Evolutionary conservation across 2,888 invertebrate species (phyloP).

Genomic region (Torymus tubicola): DNA sequence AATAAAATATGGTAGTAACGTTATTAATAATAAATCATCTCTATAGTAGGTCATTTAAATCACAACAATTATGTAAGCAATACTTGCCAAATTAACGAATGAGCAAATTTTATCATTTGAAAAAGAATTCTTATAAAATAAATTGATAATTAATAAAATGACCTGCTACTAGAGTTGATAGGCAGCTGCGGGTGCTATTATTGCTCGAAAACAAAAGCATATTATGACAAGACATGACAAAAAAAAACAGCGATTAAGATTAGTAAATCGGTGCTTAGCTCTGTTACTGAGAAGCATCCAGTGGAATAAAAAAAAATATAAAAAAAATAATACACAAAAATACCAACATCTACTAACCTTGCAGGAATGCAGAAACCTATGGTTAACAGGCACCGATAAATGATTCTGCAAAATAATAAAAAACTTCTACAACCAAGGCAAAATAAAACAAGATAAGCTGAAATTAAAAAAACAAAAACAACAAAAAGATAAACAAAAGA

Average conservation of each 20-base stretch:
- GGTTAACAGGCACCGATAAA: conserved; percentile 91
- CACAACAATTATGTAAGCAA: too few relatives aligned
- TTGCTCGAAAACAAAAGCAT: too few relatives aligned
- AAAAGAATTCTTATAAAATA: too few relatives aligned
- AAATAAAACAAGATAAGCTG: conserved; percentile 77
- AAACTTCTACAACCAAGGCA: conserved; percentile 79
- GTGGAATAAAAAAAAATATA: conserved; percentile 34
- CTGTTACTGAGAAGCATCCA: conserved; percentile 34
- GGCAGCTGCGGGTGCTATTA: too few relatives aligned
- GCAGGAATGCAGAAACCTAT: conserved; percentile 88
- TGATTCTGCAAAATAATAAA: conserved; percentile 87
- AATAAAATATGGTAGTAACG: too few relatives aligned
- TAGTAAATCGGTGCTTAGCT: conserved; percentile 32
- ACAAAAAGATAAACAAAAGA: conserved; percentile 52
- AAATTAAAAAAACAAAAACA: conserved; percentile 60
- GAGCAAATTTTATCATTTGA: too few relatives aligned
- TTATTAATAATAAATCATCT: not conserved
- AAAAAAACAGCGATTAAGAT: conserved; percentile 31
- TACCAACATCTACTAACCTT: conserved; percentile 80
- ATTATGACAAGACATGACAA: not conserved
- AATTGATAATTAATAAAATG: too few relatives aligned
- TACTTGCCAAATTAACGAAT: too few relatives aligned
- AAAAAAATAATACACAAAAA: conserved; percentile 42
- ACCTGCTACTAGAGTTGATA: too few relatives aligned
- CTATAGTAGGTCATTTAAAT: not conserved